These are phyloP conservation scores for Grammomys dolichurus DNA, from an alignment of 2,113 vertebrate genomes.

Conservation along the genomic window DNA sequence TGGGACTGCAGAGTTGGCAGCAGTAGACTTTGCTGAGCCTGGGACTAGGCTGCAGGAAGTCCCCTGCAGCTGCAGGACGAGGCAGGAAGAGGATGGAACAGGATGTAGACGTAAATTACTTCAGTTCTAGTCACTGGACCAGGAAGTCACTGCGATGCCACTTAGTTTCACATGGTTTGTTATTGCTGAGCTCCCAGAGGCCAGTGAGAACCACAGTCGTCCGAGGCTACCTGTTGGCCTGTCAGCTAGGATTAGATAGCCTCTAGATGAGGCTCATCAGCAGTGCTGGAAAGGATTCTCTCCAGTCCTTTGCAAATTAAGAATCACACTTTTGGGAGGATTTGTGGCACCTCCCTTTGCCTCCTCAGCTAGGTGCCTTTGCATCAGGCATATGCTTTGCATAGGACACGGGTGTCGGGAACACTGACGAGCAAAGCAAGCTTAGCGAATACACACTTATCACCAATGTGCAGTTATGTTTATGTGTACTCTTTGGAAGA, in stretches of 20 bases:
- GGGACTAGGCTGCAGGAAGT: neutral
- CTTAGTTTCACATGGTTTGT: neutral
- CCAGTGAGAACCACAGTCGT: neutral
- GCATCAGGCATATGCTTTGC: neutral
- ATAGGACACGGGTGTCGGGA: neutral
- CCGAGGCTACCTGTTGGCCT: neutral
- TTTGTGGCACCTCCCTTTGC: neutral
- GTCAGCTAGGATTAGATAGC: neutral
- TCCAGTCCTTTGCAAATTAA: neutral
- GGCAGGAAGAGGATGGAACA: neutral
- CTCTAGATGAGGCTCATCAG: neutral
- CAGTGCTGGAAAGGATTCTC: neutral
- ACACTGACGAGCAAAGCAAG: slow-evolving; percentile 31
- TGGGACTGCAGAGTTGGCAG: neutral
- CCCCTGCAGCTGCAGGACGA: neutral
- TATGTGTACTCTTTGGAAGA: neutral
- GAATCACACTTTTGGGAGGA: neutral
- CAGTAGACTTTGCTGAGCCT: neutral
- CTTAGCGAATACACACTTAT: neutral
- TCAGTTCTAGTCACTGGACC: slow-evolving; percentile 9
- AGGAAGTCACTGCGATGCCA: neutral
- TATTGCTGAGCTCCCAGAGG: neutral
- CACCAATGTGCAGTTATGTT: neutral
- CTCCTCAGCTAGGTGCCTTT: neutral
- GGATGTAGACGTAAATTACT: neutral